phyloP scores from a whole-genome alignment of 64 coral and sea anemone species.

The Porites lutea region DNA sequence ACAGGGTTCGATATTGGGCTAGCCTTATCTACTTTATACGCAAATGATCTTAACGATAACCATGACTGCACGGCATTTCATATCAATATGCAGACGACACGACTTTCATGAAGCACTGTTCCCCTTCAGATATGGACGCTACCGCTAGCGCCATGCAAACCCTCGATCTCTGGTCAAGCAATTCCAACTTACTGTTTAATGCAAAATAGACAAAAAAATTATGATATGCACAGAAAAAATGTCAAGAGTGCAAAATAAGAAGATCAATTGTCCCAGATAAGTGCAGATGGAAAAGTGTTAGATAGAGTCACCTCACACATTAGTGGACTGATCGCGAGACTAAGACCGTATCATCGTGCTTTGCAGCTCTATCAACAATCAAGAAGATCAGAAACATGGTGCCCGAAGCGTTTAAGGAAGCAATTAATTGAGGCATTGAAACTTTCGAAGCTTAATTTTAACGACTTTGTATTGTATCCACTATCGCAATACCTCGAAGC shows the following conservation, averaged over 20 bases:
- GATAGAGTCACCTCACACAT: not conserved
- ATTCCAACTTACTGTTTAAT: too few species aligned
- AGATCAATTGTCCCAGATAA: not conserved
- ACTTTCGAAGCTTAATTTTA: not conserved
- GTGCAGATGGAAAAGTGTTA: not conserved
- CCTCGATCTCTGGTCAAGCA: too few species aligned
- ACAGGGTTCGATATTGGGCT: not conserved
- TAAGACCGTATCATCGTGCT: constrained; percentile 15
- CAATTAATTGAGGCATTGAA: not conserved
- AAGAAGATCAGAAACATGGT: not conserved
- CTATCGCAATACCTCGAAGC: not conserved
- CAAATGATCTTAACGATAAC: not conserved
- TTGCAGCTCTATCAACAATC: constrained; percentile 23
- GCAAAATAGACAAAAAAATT: constrained; percentile 35
- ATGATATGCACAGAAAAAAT: constrained; percentile 23
- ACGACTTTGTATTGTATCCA: not conserved
- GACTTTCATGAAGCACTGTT: too few species aligned
- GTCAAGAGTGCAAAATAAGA: constrained; percentile 11
- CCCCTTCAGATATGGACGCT: too few species aligned
- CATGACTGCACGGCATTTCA: too few species aligned
- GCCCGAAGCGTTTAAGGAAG: not conserved
- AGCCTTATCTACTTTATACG: not conserved
- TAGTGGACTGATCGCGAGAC: not conserved
- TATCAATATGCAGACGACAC: too few species aligned
- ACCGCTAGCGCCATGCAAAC: too few species aligned